Conservation (phyloP, 2,888 invertebrate species). For the Drosophila lutescens region DNA sequence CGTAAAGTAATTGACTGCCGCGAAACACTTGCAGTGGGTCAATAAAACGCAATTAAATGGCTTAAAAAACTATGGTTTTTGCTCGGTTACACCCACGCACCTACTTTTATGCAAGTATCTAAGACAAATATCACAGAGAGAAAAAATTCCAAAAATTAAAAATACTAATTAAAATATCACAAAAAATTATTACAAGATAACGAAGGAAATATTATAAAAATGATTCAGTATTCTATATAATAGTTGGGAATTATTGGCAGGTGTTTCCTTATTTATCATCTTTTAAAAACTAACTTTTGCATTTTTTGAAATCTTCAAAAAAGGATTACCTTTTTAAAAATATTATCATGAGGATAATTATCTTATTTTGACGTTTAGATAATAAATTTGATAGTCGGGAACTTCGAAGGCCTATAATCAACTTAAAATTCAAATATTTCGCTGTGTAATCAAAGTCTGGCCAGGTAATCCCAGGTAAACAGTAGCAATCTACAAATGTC, state of each 20-base stretch:
- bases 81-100: conserved; percentile 9
- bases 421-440: neutral
- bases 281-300: too few relatives aligned
- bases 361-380: neutral
- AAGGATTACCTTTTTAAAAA: too few relatives aligned
- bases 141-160: neutral
- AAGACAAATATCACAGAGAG: neutral
- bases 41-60: conserved; percentile 22
- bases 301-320: too few relatives aligned
- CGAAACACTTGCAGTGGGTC: conserved; percentile 33
- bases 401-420: too few relatives aligned
- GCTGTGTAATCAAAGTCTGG: conserved; percentile 5
- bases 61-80: conserved; percentile 12
- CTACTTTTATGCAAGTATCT: conserved; percentile 7
- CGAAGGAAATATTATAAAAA: too few relatives aligned
- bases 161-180: too few relatives aligned
- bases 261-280: too few relatives aligned
- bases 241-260: too few relatives aligned
- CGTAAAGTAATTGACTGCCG: conserved; percentile 32
- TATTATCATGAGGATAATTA: neutral
- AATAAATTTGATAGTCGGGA: too few relatives aligned
- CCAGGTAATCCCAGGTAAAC: conserved; percentile 24
- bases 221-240: too few relatives aligned
- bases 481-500: conserved; percentile 31
- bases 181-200: neutral